Evolutionary conservation across 2,888 invertebrate genomes (phyloP), one percentile per base, ranked within the genome.

Genomic region (Tineola bisselliella): DNA sequence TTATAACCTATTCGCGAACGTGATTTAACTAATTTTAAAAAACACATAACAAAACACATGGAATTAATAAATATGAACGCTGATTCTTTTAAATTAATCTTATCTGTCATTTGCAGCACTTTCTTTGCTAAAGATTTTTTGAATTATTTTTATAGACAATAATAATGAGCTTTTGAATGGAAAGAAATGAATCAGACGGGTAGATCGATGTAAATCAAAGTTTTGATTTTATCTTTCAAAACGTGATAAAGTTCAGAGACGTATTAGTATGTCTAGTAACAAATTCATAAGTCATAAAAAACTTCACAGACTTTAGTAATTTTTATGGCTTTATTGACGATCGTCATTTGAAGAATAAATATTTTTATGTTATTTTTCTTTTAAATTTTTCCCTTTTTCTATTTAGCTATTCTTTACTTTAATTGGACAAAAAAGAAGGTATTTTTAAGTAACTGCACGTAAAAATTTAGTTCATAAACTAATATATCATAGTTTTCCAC

Each of bases 401-500:
- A n/a, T n/a, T n/a, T n/a, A n/a, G n/a, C n/a, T n/a, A n/a, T n/a
- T n/a, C n/a, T n/a, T n/a, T n/a, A n/a, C n/a, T n/a, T n/a, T n/a
- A n/a, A n/a, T n/a, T n/a, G n/a, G n/a, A n/a, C n/a, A 54, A 67
- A 70, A 68, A 68, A 67, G 70, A 70, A 74, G 73, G 76, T 74
- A 75, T 78, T 77, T 71, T 67, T 64, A 67, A 78, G 74, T 77
- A 74, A 62, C 69, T 65, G 67, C 70, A 69, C 75, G 71, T 65
- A 69, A 64, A 69, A 66, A 10, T 10, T 38, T 38, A 68, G 69
- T 73, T 70, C 72, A 70, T 74, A 72, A 75, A 79, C 73, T 79
- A 78, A n/a, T n/a, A n/a, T n/a, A n/a, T 78, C 76, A 79, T 80
- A 80, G 79, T 79, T 80, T 75, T 71, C 73, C 69, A 70, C 66